Evolutionary conservation across 1,140 invertebrate species (phyloP).

Genomic region (Drosophila ananassae): DNA sequence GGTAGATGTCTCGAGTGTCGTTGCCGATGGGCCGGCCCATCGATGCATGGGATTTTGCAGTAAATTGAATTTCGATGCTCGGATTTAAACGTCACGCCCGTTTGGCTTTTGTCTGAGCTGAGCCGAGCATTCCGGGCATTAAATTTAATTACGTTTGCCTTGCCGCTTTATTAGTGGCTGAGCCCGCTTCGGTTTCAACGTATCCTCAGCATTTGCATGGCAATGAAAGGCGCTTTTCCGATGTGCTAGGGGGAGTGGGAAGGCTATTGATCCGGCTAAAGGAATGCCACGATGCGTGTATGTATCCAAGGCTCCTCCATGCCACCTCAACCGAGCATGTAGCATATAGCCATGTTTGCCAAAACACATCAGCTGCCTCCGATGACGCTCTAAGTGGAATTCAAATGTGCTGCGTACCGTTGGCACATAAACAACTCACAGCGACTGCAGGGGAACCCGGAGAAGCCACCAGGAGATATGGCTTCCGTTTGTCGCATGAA

Average conservation of each 20-base stretch:
- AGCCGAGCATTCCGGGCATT: slow-evolving; percentile 57
- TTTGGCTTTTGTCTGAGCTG: slow-evolving; percentile 29
- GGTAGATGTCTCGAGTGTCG: not conserved
- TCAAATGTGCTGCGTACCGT: slow-evolving; percentile 72
- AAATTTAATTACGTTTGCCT: slow-evolving; percentile 75
- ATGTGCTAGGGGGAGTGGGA: not conserved
- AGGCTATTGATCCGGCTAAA: slow-evolving; percentile 34
- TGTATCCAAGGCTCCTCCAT: slow-evolving; percentile 13
- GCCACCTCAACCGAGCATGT: too few species aligned
- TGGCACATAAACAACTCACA: slow-evolving; percentile 71
- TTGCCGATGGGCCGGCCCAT: slow-evolving; percentile 17
- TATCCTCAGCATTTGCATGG: slow-evolving; percentile 28
- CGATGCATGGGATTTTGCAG: slow-evolving; percentile 75
- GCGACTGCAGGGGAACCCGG: slow-evolving; percentile 22
- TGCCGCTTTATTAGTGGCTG: slow-evolving; percentile 63
- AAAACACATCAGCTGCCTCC: slow-evolving; percentile 30
- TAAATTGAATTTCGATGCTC: slow-evolving; percentile 80
- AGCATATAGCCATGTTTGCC: not conserved
- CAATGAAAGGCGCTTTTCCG: slow-evolving; percentile 7
- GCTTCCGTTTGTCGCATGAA: slow-evolving; percentile 76
- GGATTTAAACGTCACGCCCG: slow-evolving; percentile 54
- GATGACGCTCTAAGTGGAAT: slow-evolving; percentile 71
- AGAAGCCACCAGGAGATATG: slow-evolving; percentile 51
- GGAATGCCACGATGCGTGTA: slow-evolving; percentile 25
- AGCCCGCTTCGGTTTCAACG: slow-evolving; percentile 1